Evolutionary conservation across 2,888 invertebrate genomes (phyloP), one percentile per base, ranked within the genome.

Genomic region (Pseudococcus jackbeardsleyi): DNA sequence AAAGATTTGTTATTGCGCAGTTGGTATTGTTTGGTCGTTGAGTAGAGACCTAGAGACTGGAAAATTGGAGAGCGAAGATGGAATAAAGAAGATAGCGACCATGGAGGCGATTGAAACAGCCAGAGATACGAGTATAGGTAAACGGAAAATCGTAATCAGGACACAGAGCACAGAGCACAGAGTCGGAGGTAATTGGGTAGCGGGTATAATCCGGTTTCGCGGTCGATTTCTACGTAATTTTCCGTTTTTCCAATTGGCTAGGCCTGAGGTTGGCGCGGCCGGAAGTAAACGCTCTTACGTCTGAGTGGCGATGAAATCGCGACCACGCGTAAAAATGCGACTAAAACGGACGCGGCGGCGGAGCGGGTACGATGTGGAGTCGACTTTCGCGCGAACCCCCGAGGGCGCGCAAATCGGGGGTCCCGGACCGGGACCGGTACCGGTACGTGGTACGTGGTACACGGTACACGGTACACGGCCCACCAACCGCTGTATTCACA

Each of bases 401-500:
- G 85, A 59, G 59, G 85, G 54, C 50, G 48, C 48, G 12, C 85
- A 39, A 59, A 85, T 11, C 85, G 72, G 86, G 42, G 77, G 39
- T 86, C 86, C 19, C 8, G 72, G 72, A 86, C 86, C 48, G 72
- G 22, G 15, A 50, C 50, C 12, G n/a, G 54, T 33, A 33, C 1
- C n/a, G n/a, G 86, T 86, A 86, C 86, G 22, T 72, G 86, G 22
- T 22, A 50, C 50, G 50, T 12, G 50, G 15, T 50, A 50, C 50
- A 4, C 12, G n/a, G 54, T 33, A 33, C 1, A 33, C 50, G 50
- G 15, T 50, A 50, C 50, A 15, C 50, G 54, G 54, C 54, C 85
- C 86, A 86, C 86, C 86, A 86, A 86, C 86, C 86, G 86, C 15
- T 68, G 48, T 68, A 86, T 86, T 86, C 86, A 86, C 42, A 72